Base-by-base conservation (phyloP, 2,888 invertebrate species). In the Helicoverpa assulta region DNA sequence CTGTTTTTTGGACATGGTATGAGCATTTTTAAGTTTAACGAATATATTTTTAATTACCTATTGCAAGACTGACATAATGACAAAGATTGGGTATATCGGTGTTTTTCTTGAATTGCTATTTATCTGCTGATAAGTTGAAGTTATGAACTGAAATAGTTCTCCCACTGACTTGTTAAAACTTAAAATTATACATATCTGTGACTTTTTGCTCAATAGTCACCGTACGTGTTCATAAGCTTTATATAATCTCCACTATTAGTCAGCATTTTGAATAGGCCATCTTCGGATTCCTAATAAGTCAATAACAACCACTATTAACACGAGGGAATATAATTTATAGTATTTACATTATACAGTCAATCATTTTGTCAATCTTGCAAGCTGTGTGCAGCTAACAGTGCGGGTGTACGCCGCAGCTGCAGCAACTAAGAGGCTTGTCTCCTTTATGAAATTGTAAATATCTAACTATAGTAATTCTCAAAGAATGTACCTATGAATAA, bases 361-460 rank as follows among this genome's bases (percentile, higher is more conserved):
- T 60, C 62, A 66, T 80, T 77, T 52, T 77, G 80, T 62, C 76
- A 76, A 75, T 77, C 80, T 80, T 80, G 76, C 70, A 63, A 70
- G 43, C 37, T 62, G 69, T 62, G 56, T 59, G 65, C 62, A 63
- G 52, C 56, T 51, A 59, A 74, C 33, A 60, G 51, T 18, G 6
- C 5, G 53, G 18, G 50, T 55, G 37, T 29, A 21, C 18, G 52
- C 56, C 66, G 37, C 57, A 29, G 47, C n/a, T 26, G 18, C 8
- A 14, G 53, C 50, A 68, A 8, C 14, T 57, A 68, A 73, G 79
- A 81, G 74, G 81, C 79, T 73, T 50, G 16, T 70, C 65, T 66
- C 21, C 43, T 73, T 61, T 40, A 18, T 64, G 64, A 43, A 60
- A 58, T 56, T 78, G 70, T 81, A 81, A 78, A 80, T 80, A 81